Conservation (phyloP, 2,888 invertebrate genomes). For the Drosophila crucigera region DNA sequence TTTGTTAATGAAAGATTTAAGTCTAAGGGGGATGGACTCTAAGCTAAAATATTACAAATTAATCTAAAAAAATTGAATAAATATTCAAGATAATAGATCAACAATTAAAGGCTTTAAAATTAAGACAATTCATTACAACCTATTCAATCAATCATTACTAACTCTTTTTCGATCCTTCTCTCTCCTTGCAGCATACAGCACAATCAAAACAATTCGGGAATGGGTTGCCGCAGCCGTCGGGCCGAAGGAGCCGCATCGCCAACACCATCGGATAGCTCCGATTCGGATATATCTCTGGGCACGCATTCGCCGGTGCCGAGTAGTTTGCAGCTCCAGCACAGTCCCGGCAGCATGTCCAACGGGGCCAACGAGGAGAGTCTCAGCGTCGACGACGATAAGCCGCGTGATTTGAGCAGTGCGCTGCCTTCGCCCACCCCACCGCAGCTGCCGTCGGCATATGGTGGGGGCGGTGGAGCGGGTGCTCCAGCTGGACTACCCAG, state of each 20-base stretch:
- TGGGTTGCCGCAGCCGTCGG: slow-evolving; percentile 81
- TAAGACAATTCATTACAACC: background rate
- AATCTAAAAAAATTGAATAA: background rate
- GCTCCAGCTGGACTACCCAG: slow-evolving; percentile 56
- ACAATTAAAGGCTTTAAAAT: background rate
- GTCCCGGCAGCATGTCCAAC: slow-evolving; percentile 85
- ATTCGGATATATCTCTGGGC: slow-evolving; percentile 85
- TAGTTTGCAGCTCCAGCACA: slow-evolving; percentile 85
- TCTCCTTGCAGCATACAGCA: slow-evolving; percentile 83
- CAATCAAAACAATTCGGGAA: slow-evolving; percentile 84
- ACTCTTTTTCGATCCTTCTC: background rate
- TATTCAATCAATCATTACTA: background rate
- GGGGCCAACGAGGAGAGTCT: slow-evolving; percentile 85
- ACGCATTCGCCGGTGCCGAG: slow-evolving; percentile 85
- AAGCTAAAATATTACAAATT: background rate
- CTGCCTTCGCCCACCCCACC: slow-evolving; percentile 70
- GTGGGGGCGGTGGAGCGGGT: slow-evolving; percentile 34
- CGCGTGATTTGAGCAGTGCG: slow-evolving; percentile 82
- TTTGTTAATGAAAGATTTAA: background rate
- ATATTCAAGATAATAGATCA: background rate
- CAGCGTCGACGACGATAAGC: slow-evolving; percentile 85
- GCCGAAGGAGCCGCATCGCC: slow-evolving; percentile 84
- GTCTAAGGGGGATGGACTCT: background rate
- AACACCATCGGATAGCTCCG: slow-evolving; percentile 85
- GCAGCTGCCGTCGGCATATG: slow-evolving; percentile 62